A percentile compares a stretch with the other conserved stretches of the same genome.
phyloP scores from a whole-genome alignment of 2,797 vertebrate genomes.

The Orientallactaga sibirica region DNA sequence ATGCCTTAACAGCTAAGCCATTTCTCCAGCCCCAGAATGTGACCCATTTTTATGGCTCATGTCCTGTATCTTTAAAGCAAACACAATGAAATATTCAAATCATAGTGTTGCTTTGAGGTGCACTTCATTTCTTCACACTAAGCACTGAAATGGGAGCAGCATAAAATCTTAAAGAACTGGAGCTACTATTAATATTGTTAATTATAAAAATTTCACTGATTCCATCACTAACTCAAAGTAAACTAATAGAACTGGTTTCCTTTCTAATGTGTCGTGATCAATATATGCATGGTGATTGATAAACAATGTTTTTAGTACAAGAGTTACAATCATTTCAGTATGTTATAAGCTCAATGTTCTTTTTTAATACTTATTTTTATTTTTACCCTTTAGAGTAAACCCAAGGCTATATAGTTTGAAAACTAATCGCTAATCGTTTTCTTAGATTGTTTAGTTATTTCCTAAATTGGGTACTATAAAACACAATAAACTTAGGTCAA shows the following conservation, averaged over 20 bases:
- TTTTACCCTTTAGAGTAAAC: not conserved
- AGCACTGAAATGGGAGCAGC: not conserved
- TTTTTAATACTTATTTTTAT: not conserved
- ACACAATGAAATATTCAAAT: not conserved
- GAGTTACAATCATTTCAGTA: not conserved
- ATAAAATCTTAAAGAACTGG: not conserved
- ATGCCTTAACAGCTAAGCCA: too few species aligned
- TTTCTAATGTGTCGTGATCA: not conserved
- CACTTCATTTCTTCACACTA: not conserved
- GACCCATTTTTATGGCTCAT: not conserved
- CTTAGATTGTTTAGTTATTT: not conserved
- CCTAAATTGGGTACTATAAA: not conserved
- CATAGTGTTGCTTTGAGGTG: not conserved
- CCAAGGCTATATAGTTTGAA: not conserved
- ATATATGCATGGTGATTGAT: not conserved
- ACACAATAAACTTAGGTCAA: not conserved
- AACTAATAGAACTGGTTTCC: not conserved
- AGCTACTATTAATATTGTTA: not conserved
- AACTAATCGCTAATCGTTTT: constrained; percentile 1
- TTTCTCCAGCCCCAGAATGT: not conserved
- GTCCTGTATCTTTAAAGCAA: not conserved
- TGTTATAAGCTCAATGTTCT: not conserved
- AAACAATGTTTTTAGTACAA: not conserved
- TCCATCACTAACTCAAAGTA: not conserved
- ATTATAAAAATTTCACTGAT: not conserved